Percentiles rank a stretch among this genome's conserved stretches.
Conservation (phyloP, 2,113 vertebrate genomes). For the Pseudolaguvia tuberculata region DNA sequence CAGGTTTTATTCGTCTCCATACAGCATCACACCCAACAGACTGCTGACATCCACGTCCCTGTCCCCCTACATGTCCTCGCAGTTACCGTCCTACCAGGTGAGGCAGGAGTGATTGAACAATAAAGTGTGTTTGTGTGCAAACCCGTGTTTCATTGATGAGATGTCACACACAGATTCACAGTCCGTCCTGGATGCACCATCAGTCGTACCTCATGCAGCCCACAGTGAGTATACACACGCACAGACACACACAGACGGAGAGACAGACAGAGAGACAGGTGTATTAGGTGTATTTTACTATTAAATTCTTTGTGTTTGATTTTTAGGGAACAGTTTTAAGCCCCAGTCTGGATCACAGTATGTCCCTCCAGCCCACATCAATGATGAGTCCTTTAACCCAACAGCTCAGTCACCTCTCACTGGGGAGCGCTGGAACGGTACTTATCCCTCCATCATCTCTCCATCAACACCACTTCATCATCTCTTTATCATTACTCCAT, state of each 20-base stretch:
- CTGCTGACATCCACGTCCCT: slow-evolving; percentile 65
- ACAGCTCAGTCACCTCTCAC: slow-evolving; percentile 85
- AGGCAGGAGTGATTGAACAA: background rate
- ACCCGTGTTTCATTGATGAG: background rate
- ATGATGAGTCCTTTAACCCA: slow-evolving; percentile 85
- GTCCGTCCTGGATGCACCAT: slow-evolving; percentile 85
- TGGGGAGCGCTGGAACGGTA: slow-evolving; percentile 82
- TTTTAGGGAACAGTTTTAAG: slow-evolving; percentile 83
- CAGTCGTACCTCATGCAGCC: slow-evolving; percentile 90
- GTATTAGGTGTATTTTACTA: too few species aligned
- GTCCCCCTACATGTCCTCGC: slow-evolving; percentile 66
- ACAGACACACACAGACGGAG: too few species aligned
- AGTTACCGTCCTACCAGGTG: slow-evolving; percentile 84
- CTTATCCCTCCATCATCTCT: background rate
- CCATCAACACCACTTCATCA: too few species aligned
- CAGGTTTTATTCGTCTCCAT: slow-evolving; percentile 80
- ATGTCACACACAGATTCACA: slow-evolving; percentile 69
- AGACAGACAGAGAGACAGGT: too few species aligned
- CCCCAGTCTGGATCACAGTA: slow-evolving; percentile 80
- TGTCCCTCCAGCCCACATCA: slow-evolving; percentile 87
- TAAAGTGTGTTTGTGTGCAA: background rate
- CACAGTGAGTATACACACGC: slow-evolving; percentile 71
- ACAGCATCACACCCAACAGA: slow-evolving; percentile 76
- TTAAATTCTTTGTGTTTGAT: slow-evolving; percentile 25
- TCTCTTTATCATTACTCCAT: too few species aligned